Percentiles rank a stretch among this genome's conserved stretches.
phyloP scores from a whole-genome alignment of 2,797 vertebrate species.

The Lerista edwardsae region DNA sequence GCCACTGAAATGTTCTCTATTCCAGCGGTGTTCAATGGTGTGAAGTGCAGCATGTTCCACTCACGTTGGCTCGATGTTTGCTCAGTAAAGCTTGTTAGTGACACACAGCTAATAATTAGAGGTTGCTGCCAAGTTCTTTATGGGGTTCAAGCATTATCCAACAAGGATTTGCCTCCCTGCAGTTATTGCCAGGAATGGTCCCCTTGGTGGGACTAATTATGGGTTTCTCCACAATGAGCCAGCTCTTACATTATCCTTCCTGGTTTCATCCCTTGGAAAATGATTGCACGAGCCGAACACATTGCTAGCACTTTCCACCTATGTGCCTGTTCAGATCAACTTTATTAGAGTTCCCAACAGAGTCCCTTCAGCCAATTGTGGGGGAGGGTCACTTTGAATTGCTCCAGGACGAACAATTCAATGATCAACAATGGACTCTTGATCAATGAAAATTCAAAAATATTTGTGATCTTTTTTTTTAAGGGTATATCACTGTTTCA shows the following conservation, averaged over 20 bases:
- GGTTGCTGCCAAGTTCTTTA: conserved; percentile 13
- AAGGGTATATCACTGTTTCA: not conserved
- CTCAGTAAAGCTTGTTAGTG: not conserved
- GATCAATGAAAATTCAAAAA: not conserved
- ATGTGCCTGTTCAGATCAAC: not conserved
- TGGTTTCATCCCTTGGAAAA: conserved; percentile 12
- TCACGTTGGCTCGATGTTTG: conserved; percentile 1
- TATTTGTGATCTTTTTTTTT: not conserved
- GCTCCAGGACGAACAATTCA: not conserved
- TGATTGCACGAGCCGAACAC: not conserved
- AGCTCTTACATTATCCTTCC: conserved; percentile 3
- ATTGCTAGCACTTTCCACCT: not conserved
- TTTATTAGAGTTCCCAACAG: not conserved
- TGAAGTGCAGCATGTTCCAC: not conserved
- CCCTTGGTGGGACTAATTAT: not conserved
- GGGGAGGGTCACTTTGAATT: not conserved
- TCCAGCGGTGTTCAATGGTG: not conserved
- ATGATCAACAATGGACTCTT: too few species aligned
- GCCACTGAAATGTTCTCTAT: not conserved
- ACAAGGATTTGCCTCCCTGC: not conserved
- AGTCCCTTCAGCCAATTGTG: not conserved
- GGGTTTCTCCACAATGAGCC: not conserved
- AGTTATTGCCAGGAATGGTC: not conserved
- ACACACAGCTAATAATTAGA: not conserved
- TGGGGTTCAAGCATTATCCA: not conserved